Percentiles rank a stretch among this genome's conserved stretches.
Evolutionary conservation across 2,888 invertebrate genomes (phyloP).

Genomic region (Sinohyriopsis cumingii): DNA sequence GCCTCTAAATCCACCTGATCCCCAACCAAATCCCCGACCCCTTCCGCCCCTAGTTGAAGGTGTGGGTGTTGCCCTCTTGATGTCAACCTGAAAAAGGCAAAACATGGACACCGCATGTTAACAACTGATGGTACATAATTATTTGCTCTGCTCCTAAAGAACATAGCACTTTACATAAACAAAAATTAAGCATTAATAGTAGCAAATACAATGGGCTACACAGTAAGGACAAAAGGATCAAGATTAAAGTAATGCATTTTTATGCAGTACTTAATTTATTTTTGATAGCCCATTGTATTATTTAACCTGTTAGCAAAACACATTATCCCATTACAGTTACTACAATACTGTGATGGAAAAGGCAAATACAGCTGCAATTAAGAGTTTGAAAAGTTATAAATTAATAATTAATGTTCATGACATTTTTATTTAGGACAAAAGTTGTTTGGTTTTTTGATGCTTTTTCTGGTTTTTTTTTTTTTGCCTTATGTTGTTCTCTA

Average conservation of each 20-base stretch:
- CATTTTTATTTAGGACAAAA: slow-evolving; percentile 2
- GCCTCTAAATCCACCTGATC: slow-evolving; percentile 52
- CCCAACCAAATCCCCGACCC: slow-evolving; percentile 52
- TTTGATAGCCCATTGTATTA: slow-evolving; percentile 25
- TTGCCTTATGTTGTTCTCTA: slow-evolving; percentile 86
- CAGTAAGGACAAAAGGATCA: slow-evolving; percentile 4
- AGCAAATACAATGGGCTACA: background rate
- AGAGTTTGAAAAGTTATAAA: background rate
- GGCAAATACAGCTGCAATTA: background rate
- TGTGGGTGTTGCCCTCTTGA: slow-evolving; percentile 91
- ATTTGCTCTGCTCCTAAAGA: too few relatives aligned
- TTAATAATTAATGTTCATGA: slow-evolving; percentile 2
- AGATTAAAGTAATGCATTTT: slow-evolving; percentile 8
- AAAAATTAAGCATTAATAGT: too few relatives aligned
- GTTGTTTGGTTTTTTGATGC: background rate
- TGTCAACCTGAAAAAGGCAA: slow-evolving; percentile 76
- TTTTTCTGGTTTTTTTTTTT: slow-evolving; percentile 16
- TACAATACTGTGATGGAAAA: slow-evolving; percentile 1
- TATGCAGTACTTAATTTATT: slow-evolving; percentile 12
- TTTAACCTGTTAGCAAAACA: slow-evolving; percentile 36
- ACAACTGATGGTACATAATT: background rate
- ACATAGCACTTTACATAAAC: too few relatives aligned
- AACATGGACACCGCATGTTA: background rate
- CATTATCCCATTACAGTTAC: slow-evolving; percentile 7
- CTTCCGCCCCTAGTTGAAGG: slow-evolving; percentile 74